Percentiles rank a stretch among this genome's conserved stretches.
These are phyloP conservation scores for Burhinus bistriatus DNA, from an alignment of 2,113 vertebrate genomes.

Conservation along the genomic window DNA sequence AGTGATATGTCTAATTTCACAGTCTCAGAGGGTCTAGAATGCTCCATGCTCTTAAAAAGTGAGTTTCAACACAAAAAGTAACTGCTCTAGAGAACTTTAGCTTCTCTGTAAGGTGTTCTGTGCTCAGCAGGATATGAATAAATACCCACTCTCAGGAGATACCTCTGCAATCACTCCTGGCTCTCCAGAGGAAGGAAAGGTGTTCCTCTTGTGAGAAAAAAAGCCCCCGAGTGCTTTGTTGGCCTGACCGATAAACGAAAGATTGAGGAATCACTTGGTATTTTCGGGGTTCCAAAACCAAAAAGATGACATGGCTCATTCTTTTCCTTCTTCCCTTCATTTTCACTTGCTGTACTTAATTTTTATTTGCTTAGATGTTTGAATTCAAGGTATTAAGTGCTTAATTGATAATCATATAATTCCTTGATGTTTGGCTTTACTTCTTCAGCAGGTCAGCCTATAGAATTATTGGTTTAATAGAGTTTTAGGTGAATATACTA, in stretches of 20 bases:
- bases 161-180: not conserved
- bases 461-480: not conserved
- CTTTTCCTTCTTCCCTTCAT: not conserved
- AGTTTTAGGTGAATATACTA: not conserved
- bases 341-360: not conserved
- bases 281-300: not conserved
- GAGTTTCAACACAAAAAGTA: not conserved
- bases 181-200: not conserved
- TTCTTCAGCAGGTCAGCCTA: not conserved
- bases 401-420: not conserved
- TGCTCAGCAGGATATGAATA: not conserved
- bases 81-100: not conserved
- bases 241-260: not conserved
- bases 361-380: not conserved
- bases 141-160: not conserved
- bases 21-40: not conserved
- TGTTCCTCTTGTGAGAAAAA: not conserved
- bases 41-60: not conserved
- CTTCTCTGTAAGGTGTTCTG: not conserved
- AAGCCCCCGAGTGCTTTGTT: not conserved
- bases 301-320: not conserved
- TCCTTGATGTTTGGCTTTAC: not conserved
- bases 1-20: not conserved
- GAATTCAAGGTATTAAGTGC: not conserved
- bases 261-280: not conserved